A percentile compares a stretch with the other conserved stretches of the same genome.
These are phyloP conservation scores for Eulithis testata DNA, from an alignment of 2,888 invertebrate species.

Conservation along the genomic window DNA sequence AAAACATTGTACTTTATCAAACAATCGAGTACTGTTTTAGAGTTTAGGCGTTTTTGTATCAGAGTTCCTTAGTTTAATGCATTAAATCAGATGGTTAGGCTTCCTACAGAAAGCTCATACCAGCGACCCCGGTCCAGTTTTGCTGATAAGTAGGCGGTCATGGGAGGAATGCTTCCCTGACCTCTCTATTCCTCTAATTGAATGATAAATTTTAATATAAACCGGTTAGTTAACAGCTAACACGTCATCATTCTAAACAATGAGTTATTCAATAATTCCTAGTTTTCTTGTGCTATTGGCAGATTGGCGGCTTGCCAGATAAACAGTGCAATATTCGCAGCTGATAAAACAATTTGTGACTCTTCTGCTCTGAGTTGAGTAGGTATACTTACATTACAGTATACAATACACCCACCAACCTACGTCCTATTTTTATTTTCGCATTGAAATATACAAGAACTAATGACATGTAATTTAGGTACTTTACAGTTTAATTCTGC, in stretches of 20 bases:
- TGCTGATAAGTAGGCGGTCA: constrained; percentile 60
- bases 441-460: constrained; percentile 1
- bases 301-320: constrained; percentile 30
- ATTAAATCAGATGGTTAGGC: constrained; percentile 31
- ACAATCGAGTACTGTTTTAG: not conserved
- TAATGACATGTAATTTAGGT: not conserved
- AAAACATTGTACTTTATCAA: not conserved
- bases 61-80: constrained; percentile 22
- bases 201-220: constrained; percentile 58
- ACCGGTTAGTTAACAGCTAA: constrained; percentile 28
- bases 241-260: constrained; percentile 28
- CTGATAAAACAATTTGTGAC: constrained; percentile 15
- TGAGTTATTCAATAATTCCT: constrained; percentile 17
- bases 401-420: not conserved
- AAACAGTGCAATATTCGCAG: constrained; percentile 28
- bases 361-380: not conserved
- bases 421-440: constrained; percentile 13
- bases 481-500: not conserved
- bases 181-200: constrained; percentile 70
- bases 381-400: not conserved
- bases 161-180: constrained; percentile 71
- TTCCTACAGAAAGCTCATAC: constrained; percentile 29
- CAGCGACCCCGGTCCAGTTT: constrained; percentile 60
- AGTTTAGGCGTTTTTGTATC: not conserved
- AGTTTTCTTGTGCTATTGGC: constrained; percentile 5